A percentile compares a stretch with the other conserved stretches of the same genome.
Evolutionary conservation across 2,113 vertebrate genomes (phyloP).

Genomic region (Tylochromis polylepis): DNA sequence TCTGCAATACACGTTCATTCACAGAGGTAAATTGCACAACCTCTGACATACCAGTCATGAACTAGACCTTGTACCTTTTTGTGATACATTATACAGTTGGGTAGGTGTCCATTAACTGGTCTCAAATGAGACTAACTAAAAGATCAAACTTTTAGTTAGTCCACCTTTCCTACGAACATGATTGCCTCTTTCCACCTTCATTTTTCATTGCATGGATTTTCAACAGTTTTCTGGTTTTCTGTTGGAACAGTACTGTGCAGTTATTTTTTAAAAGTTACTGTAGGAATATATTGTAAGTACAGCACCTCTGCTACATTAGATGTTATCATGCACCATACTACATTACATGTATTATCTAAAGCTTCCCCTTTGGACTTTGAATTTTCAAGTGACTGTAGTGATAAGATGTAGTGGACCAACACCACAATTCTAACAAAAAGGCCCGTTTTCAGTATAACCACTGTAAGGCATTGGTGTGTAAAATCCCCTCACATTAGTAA

Average conservation of each 20-base stretch:
- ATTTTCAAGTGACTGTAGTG: neutral
- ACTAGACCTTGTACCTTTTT: neutral
- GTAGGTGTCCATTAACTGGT: conserved; percentile 5
- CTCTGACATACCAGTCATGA: conserved; percentile 6
- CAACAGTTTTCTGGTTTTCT: neutral
- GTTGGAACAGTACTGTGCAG: neutral
- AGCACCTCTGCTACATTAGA: neutral
- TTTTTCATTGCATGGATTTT: neutral
- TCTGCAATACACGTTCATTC: neutral
- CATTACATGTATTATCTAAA: neutral
- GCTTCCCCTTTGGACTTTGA: neutral
- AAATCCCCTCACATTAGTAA: conserved; percentile 7
- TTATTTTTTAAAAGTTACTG: neutral
- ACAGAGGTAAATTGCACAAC: conserved; percentile 6
- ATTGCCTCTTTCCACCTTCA: neutral
- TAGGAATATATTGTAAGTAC: neutral
- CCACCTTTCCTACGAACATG: neutral
- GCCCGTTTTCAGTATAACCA: neutral
- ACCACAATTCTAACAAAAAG: neutral
- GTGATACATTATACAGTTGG: neutral
- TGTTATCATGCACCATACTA: neutral
- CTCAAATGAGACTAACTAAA: no score
- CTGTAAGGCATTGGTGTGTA: neutral
- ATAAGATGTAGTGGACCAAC: neutral
- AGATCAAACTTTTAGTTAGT: conserved; percentile 19